These are phyloP conservation scores for Sternarchorhynchus goeldii DNA, from an alignment of 2,797 vertebrate species.

Conservation along the genomic window DNA sequence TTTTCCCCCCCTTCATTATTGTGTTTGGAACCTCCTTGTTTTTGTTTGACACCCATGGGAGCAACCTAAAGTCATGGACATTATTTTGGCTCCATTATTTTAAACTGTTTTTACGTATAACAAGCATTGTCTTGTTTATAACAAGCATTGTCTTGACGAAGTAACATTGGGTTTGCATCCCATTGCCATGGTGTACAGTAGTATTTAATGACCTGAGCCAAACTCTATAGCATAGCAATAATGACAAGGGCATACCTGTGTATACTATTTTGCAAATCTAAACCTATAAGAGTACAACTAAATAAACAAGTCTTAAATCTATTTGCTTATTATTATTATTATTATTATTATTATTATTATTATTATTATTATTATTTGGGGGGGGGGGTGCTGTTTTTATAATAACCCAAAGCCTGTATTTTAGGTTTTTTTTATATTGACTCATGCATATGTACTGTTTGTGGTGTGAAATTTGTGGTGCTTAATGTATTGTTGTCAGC, in stretches of 20 bases:
- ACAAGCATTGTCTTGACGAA: constrained; percentile 17
- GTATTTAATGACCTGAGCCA: constrained; percentile 53
- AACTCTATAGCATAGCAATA: constrained; percentile 44
- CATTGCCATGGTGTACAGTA: constrained; percentile 36
- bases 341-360: too few relatives aligned
- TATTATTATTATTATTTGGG: too few relatives aligned
- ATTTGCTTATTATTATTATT: constrained; percentile 66
- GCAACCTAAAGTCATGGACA: background rate
- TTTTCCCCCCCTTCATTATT: background rate
- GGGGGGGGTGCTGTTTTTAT: constrained; percentile 29
- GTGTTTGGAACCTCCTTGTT: constrained; percentile 41
- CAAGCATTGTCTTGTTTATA: constrained; percentile 1
- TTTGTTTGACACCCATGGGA: constrained; percentile 15
- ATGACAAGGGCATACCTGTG: constrained; percentile 61
- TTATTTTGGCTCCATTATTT: constrained; percentile 28
- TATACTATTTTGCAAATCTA: constrained; percentile 58
- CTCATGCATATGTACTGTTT: constrained; percentile 69
- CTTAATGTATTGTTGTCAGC: constrained; percentile 13
- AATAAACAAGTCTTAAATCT: constrained; percentile 59
- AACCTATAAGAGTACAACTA: constrained; percentile 59
- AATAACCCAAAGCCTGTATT: constrained; percentile 33
- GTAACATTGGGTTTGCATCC: constrained; percentile 1
- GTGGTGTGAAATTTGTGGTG: constrained; percentile 37
- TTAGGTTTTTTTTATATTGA: constrained; percentile 18
- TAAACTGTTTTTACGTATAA: constrained; percentile 19